These are phyloP conservation scores for Leucoraja ocellata DNA, from an alignment of 2,797 vertebrate species.

Conservation along the genomic window DNA sequence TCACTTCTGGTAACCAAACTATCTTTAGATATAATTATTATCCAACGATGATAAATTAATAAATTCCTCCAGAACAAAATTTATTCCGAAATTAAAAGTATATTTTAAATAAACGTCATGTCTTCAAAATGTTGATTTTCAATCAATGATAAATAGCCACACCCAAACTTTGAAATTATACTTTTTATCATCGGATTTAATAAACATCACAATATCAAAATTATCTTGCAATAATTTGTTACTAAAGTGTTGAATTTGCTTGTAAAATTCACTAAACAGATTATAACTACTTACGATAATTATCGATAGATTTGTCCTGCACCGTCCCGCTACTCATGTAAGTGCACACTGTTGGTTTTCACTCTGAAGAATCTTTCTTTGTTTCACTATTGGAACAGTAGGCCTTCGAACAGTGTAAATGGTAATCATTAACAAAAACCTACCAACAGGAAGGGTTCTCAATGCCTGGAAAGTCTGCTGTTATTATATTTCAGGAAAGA, in stretches of 20 bases:
- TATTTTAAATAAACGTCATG: neutral
- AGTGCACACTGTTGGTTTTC: neutral
- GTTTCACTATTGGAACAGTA: neutral
- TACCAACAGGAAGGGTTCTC: neutral
- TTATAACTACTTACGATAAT: neutral
- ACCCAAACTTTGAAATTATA: neutral
- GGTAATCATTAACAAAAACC: constrained; percentile 2
- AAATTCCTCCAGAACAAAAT: neutral
- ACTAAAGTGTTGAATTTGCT: neutral
- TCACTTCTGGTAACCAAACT: neutral
- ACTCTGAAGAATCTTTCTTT: neutral
- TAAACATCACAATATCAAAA: neutral
- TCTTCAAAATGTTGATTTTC: neutral
- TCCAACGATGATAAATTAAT: neutral
- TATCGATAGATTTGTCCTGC: neutral
- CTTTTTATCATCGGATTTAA: neutral
- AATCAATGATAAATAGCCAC: neutral
- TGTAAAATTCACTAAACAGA: neutral
- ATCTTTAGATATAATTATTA: neutral
- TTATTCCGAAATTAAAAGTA: neutral
- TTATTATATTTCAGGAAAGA: neutral
- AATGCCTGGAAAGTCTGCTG: neutral
- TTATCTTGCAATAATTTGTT: neutral
- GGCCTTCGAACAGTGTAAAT: neutral
- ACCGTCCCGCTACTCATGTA: neutral